Evolutionary conservation across 2,797 vertebrate species (phyloP), one percentile per base, ranked within the genome.

Genomic region (Benthosema pterotum): DNA sequence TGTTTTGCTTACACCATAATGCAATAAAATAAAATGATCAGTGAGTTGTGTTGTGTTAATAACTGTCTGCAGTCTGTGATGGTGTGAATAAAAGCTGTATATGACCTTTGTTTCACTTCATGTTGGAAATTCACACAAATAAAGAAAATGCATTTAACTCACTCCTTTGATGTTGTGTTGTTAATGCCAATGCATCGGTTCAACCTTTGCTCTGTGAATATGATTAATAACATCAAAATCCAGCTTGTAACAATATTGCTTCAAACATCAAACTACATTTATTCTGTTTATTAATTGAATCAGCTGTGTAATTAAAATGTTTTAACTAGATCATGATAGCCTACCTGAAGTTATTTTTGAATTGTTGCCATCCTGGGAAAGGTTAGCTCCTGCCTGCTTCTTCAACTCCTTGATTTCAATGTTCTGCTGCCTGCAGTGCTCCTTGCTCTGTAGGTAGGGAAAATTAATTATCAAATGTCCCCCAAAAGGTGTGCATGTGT

Each of bases 1-100:
- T 52, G 9, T 72, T 71, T 69, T 57, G 60, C 79, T 82, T 79
- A 74, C 75, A 79, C 60, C 14, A 46, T 6, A 42, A 25, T 46
- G 0, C 15, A 5, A 47, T 32, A 25, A 25, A 25, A 25, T 25
- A 6, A n/a, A 28, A n/a, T 48, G 3, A 0, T 1, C 42, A 16
- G 16, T 42, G 12, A 51, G 3, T 32, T 18, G 16, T n/a, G 4
- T 42, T 53, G 43, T 59, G 28, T 2, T 42, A 7, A 2, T 43
- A 59, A 42, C 5, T 52, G 3, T 2, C 52, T 46, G 32, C 8
- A 47, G 17, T 60, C 13, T 32, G 11, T 43, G 12, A 42, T 16
- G 0, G 42, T n/a, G 0, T 28, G 17, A 50, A 47, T 12, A 48
- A 71, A 42, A 22, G 11, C 13, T 52, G 50, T 52, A 7, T 17